These are phyloP conservation scores for Philonicus albiceps DNA, from an alignment of 2,888 invertebrate species.

Conservation along the genomic window DNA sequence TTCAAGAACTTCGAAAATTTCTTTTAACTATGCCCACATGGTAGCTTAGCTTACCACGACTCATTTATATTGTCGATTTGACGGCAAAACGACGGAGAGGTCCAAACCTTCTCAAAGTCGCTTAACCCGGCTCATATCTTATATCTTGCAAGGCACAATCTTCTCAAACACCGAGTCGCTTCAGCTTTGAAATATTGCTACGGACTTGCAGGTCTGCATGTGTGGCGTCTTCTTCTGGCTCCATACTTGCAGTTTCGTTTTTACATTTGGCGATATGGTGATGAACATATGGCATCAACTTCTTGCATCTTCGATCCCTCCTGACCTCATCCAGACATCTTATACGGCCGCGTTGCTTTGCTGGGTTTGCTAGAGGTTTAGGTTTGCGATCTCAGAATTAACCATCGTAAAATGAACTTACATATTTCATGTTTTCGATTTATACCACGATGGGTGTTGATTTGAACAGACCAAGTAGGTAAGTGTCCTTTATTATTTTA, in stretches of 20 bases:
- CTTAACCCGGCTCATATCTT: not conserved
- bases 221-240: not conserved
- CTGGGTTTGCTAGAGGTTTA: not conserved
- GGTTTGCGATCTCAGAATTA: conserved; percentile 1
- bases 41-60: not conserved
- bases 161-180: not conserved
- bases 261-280: not conserved
- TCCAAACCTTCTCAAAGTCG: not conserved
- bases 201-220: not conserved
- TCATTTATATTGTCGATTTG: not conserved
- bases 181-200: not conserved
- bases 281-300: conserved; percentile 24
- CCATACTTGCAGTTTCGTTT: not conserved
- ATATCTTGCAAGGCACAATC: not conserved
- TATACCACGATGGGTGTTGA: conserved; percentile 8
- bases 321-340: not conserved
- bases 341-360: not conserved
- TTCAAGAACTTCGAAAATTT: not conserved
- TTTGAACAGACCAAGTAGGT: too few species aligned
- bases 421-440: conserved; percentile 4
- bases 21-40: not conserved
- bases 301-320: not conserved
- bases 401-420: not conserved
- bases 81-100: not conserved
- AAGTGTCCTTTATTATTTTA: not conserved